Percentiles rank a stretch among this genome's conserved stretches.
Conservation (phyloP, 2,113 vertebrate genomes). For the Strix uralensis region DNA sequence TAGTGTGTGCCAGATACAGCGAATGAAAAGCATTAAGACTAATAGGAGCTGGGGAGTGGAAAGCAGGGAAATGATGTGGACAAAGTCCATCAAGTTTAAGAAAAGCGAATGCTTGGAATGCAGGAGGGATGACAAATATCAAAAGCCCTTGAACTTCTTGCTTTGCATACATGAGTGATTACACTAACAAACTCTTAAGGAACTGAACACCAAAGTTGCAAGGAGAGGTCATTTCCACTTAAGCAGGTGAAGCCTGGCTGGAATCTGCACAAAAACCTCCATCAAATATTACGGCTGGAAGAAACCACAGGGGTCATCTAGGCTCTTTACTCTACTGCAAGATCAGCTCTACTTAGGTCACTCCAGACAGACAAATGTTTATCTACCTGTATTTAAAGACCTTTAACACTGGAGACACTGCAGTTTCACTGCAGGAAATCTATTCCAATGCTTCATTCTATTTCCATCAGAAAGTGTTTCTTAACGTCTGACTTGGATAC, state of each 20-base stretch:
- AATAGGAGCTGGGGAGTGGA: not conserved
- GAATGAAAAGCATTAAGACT: constrained; percentile 31
- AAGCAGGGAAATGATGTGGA: not conserved
- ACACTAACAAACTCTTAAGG: not conserved
- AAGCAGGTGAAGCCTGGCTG: not conserved
- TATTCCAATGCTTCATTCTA: not conserved
- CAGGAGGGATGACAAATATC: constrained; percentile 5
- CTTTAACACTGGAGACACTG: not conserved
- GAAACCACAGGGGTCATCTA: not conserved
- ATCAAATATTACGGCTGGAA: not conserved
- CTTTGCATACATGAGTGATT: not conserved
- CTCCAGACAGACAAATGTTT: not conserved
- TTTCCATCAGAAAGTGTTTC: not conserved
- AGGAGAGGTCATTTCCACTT: not conserved
- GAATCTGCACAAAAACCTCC: not conserved
- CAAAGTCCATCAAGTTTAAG: constrained; percentile 44
- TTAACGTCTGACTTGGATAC: not conserved
- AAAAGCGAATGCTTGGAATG: constrained; percentile 50
- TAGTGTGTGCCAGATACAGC: constrained; percentile 10
- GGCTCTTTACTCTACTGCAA: not conserved
- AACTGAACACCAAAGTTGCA: not conserved
- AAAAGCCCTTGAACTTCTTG: constrained; percentile 43
- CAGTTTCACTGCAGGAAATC: not conserved
- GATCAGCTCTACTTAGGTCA: not conserved
- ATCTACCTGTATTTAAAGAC: not conserved